Evolutionary conservation across 2,113 vertebrate species (phyloP).

Genomic region (Erpornis zantholeuca): DNA sequence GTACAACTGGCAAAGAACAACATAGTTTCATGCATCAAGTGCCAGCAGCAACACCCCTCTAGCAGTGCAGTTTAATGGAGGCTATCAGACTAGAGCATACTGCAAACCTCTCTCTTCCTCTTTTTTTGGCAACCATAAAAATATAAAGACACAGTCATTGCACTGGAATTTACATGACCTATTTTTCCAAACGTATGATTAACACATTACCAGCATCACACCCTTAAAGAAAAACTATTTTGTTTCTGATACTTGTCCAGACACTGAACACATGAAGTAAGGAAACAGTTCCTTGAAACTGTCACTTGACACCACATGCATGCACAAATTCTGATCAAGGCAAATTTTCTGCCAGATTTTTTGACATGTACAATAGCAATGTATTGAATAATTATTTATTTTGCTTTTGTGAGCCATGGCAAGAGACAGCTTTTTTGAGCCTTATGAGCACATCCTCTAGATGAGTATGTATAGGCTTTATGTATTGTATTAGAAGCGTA

Average conservation of each 20-base stretch:
- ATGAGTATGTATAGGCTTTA: neutral
- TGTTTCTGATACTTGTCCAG: slow-evolving; percentile 44
- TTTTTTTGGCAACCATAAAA: slow-evolving; percentile 39
- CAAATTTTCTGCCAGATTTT: neutral
- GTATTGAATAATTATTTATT: slow-evolving; percentile 11
- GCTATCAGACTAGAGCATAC: neutral
- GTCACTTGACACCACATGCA: neutral
- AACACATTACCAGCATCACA: slow-evolving; percentile 19
- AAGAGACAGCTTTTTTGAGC: neutral
- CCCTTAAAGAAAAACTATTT: slow-evolving; percentile 47
- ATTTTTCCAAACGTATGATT: slow-evolving; percentile 41
- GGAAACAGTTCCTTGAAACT: neutral
- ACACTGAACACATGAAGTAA: slow-evolving; percentile 23
- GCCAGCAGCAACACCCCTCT: slow-evolving; percentile 27
- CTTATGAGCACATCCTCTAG: neutral
- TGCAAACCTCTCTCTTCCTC: slow-evolving; percentile 35
- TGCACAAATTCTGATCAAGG: neutral
- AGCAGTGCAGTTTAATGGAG: neutral
- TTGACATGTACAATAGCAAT: neutral
- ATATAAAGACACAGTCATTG: slow-evolving; percentile 38
- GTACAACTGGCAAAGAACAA: slow-evolving; percentile 28
- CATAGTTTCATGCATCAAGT: neutral
- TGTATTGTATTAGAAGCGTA: neutral
- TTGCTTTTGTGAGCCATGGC: neutral
- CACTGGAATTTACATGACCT: slow-evolving; percentile 49